phyloP scores from a whole-genome alignment of 2,888 invertebrate genomes.

The Mythimna albipuncta region DNA sequence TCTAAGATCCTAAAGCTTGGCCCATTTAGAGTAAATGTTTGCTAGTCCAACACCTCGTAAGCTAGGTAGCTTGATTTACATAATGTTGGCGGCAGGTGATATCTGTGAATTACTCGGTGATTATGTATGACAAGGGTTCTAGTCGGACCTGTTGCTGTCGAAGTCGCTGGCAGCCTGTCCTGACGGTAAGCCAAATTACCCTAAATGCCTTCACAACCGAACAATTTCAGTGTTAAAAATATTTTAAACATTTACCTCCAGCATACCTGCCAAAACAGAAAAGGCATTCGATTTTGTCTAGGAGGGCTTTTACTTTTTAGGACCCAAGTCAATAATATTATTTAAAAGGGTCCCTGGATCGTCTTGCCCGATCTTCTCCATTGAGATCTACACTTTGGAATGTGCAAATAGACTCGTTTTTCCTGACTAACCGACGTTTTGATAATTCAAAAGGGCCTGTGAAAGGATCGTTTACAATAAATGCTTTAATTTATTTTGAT shows the following conservation, averaged over 20 bases:
- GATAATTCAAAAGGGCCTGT: too few species aligned
- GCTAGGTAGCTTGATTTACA: conserved; percentile 42
- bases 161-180: conserved; percentile 72
- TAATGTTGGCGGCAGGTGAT: conserved; percentile 36
- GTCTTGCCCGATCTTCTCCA: too few species aligned
- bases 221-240: conserved; percentile 48
- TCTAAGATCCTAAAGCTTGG: conserved; percentile 25
- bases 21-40: conserved; percentile 30
- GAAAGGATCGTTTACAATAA: too few species aligned
- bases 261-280: conserved; percentile 55
- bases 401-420: too few species aligned
- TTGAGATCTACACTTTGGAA: too few species aligned
- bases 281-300: conserved; percentile 12
- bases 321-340: not conserved
- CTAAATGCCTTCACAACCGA: conserved; percentile 66
- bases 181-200: conserved; percentile 79
- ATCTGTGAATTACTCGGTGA: conserved; percentile 43
- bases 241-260: conserved; percentile 59
- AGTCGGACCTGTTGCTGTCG: conserved; percentile 77
- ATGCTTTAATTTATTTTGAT: too few species aligned
- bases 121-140: conserved; percentile 41
- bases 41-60: conserved; percentile 28
- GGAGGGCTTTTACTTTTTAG: conserved; percentile 1
- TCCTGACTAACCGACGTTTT: too few species aligned
- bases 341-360: too few species aligned